Evolutionary conservation across 64 coral and sea anemone species (phyloP), one percentile per base, ranked within the genome.

Genomic region (Stylophora pistillata): DNA sequence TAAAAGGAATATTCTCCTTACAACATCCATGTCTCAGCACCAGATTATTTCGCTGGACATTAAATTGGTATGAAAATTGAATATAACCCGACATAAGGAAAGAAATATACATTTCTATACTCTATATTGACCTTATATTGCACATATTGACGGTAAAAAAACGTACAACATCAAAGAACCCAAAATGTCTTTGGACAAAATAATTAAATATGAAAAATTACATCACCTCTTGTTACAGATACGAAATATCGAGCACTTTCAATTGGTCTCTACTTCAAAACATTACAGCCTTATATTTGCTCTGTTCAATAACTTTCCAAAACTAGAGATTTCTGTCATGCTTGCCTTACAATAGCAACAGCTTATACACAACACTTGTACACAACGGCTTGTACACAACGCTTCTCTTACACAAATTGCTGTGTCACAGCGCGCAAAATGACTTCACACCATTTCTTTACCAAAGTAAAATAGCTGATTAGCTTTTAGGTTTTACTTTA

Each of bases 181-280:
- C 60, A 70, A 68, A 53, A 10, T 53, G n/a, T 17, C 56, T 82
- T 34, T n/a, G 33, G 17, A 84, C 80, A 25, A 84, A 84, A 84
- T 54, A 27, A 21, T 68, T 52, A 68, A 82, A 53, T 52, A 32
- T 82, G 80, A 53, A 84, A 33, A 69, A 25, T 84, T 84, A 34
- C 9, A 84, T 16, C 80, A 84, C 58, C 60, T 84, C 66, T 12
- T 10, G 41, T 21, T 41, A 68, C 21, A 21, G 64, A 69, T 54
- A 84, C 53, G 80, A 84, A 84, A 84, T 70, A 84, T 53, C 52
- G 80, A 47, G 31, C 23, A 84, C 47, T 53, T 66, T 84, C 17
- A 53, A 53, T 37, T 84, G n/a, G 59, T 25, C 64, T 41, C 78
- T 37, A 65, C n/a, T 82, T 23, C 78, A 64, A 65, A 68, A 31